Conservation (phyloP, 1,140 invertebrate species). For the Lucilia cuprina region DNA sequence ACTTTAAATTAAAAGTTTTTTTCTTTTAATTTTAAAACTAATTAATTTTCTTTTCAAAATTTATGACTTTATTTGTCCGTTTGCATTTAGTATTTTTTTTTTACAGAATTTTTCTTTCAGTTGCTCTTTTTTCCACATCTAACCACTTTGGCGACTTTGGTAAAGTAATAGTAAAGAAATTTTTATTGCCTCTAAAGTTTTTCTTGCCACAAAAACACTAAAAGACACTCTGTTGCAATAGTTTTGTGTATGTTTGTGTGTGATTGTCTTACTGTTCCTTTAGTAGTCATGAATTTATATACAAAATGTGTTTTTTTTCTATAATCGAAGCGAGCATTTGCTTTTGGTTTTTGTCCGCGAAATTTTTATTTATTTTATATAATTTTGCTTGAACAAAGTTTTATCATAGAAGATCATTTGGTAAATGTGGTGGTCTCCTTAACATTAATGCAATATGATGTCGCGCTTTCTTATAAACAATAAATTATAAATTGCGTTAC, state of each 20-base stretch:
- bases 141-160: background rate
- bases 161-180: background rate
- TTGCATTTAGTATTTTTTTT: background rate
- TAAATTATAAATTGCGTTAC: too few species aligned
- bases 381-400: background rate
- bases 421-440: background rate
- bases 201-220: conserved; percentile 17
- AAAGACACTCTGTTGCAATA: conserved; percentile 24
- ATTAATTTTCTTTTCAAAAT: background rate
- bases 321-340: background rate
- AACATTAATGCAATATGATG: background rate
- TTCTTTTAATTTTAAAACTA: background rate
- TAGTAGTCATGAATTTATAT: background rate
- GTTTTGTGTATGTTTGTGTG: background rate
- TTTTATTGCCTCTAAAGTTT: background rate
- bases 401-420: background rate
- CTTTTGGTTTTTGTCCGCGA: background rate
- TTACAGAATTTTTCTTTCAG: background rate
- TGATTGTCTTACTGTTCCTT: background rate
- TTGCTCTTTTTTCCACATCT: background rate
- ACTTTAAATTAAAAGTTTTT: too few species aligned
- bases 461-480: background rate
- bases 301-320: background rate
- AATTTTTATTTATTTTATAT: background rate
- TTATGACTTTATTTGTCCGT: background rate